Base-by-base conservation (phyloP, 2,888 invertebrate species). In the Trichogramma dendrolimi region DNA sequence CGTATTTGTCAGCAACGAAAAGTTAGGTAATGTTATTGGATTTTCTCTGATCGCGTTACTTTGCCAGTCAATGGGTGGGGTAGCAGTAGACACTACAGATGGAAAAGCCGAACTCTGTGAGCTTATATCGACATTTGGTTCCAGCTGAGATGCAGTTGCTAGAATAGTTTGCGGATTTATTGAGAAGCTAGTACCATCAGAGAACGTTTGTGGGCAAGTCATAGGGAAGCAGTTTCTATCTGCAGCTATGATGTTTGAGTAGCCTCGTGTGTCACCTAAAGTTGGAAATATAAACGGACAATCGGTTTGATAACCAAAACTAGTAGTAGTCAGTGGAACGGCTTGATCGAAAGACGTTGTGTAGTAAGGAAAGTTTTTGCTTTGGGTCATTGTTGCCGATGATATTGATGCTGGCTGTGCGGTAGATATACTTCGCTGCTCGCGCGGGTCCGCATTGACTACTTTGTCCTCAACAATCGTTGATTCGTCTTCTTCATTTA, bases 401-500 rank as follows among this genome's bases (percentile, higher is more conserved):
- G 48, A n/a, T 0, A 38, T n/a, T 38, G 8, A 10, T 39, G 51
- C 38, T n/a, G 11, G 11, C 8, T 11, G 27, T 27, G 48, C 11
- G 11, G 48, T 14, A 49, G 53, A n/a, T 49, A 46, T 2, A 38
- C 39, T 7, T 14, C 1, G 38, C 5, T 42, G 51, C 6, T 67
- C 66, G 10, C 4, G 39, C 10, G 51, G 5, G 41, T 14, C 62
- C 10, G 40, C 4, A 5, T 8, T 10, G 44, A 55, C 58, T 2
- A 72, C 74, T 58, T 70, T 75, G 4, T 74, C 73, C 60, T 74
- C 27, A 27, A 27, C 27, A 27, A 27, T 78, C 38, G 74, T 74
- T 7, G 70, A 43, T 52, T 79, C 79, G 6, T 79, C 79, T 61
- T 90, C 91, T 74, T 91, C 91, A 5, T 88, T 88, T 51, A 91